phyloP scores from a whole-genome alignment of 2,113 vertebrate species.

The Lontra canadensis region DNA sequence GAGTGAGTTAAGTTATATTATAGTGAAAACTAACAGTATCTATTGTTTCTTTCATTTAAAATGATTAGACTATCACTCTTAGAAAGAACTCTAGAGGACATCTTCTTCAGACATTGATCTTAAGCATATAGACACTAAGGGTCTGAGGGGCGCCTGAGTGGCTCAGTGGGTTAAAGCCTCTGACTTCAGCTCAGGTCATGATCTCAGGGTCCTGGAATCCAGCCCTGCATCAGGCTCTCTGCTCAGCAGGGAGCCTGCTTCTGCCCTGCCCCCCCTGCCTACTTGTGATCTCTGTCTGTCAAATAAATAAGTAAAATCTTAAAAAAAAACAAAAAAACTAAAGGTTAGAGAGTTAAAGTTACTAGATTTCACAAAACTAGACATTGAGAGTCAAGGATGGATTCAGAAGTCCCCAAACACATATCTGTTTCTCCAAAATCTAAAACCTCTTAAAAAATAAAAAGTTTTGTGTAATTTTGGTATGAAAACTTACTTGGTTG shows the following conservation, averaged over 20 bases:
- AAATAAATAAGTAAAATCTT: no score
- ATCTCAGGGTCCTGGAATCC: no score
- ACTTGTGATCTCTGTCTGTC: no score
- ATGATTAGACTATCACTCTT: not conserved
- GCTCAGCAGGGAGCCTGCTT: no score
- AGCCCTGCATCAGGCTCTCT: no score
- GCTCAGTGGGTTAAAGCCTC: no score
- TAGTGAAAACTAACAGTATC: not conserved
- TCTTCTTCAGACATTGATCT: not conserved
- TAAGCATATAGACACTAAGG: not conserved
- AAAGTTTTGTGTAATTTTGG: not conserved
- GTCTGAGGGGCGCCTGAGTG: not conserved
- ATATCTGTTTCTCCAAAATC: not conserved
- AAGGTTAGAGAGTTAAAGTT: not conserved
- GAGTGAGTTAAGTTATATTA: not conserved
- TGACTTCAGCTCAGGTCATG: no score
- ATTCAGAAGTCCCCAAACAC: not conserved
- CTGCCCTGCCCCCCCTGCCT: rapidly evolving
- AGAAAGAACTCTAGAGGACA: not conserved
- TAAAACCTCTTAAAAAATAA: not conserved
- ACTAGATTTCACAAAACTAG: constrained; percentile 21
- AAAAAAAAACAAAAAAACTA: not conserved
- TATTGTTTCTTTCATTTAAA: constrained; percentile 19
- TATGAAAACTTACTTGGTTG: not conserved
- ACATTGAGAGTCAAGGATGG: not conserved